Evolutionary conservation across 2,888 invertebrate species (phyloP).

Genomic region (Tetragonisca angustula): DNA sequence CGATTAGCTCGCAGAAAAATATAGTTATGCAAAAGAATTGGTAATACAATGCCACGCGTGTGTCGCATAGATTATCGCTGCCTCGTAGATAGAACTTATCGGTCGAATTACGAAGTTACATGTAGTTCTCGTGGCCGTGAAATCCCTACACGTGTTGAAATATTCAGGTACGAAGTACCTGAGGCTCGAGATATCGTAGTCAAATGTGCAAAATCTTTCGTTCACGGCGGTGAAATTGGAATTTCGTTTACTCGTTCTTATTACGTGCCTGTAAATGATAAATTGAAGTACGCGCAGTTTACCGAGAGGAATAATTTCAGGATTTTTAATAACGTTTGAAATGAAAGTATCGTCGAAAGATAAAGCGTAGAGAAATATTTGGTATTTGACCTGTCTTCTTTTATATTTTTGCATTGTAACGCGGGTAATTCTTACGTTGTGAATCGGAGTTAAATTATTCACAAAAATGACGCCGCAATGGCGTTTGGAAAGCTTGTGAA

Average conservation of each 20-base stretch:
- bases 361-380: too few relatives aligned
- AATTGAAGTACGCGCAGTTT: too few relatives aligned
- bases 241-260: neutral
- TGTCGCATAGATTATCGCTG: conserved; percentile 25
- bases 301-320: neutral
- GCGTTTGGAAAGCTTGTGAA: neutral
- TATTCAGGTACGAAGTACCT: neutral
- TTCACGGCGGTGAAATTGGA: neutral
- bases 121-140: too few relatives aligned
- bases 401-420: too few relatives aligned
- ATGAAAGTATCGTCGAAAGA: too few relatives aligned
- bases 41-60: neutral
- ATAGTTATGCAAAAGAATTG: conserved; percentile 15
- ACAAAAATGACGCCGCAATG: neutral
- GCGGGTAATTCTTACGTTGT: too few relatives aligned
- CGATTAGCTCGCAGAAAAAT: neutral
- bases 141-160: neutral
- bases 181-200: neutral
- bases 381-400: too few relatives aligned
- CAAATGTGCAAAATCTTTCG: neutral
- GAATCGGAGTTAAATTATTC: too few relatives aligned
- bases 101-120: conserved; percentile 8
- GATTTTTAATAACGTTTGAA: too few relatives aligned
- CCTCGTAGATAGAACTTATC: conserved; percentile 23
- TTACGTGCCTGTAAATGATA: neutral